Conservation (phyloP, 1,140 invertebrate genomes). For the Cyclina sinensis region DNA sequence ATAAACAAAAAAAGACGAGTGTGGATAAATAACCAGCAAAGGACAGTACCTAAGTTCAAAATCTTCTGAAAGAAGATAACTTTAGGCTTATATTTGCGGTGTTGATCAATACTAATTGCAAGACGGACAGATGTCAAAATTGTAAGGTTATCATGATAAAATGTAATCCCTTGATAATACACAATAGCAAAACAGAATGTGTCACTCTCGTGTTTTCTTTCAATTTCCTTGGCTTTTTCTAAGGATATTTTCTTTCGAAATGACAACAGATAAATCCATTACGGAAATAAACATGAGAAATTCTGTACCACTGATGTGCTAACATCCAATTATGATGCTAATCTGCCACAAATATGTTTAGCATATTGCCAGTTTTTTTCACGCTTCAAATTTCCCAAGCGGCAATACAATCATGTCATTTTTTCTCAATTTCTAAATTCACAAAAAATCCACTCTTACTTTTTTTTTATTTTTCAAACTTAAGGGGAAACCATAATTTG, state of each 20-base stretch:
- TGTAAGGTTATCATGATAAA: background rate
- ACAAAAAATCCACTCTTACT: no score
- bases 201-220: conserved; percentile 20
- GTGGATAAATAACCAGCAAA: no score
- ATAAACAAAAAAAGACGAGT: no score
- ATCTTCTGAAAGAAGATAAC: no score
- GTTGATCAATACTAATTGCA: no score
- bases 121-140: conserved; percentile 15
- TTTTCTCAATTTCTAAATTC: no score
- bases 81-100: no score
- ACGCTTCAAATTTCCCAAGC: background rate
- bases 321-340: conserved; percentile 36
- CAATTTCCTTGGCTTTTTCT: background rate
- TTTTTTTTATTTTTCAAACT: no score
- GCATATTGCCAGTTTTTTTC: conserved; percentile 4
- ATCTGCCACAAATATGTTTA: conserved; percentile 2
- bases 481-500: no score
- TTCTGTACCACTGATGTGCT: background rate
- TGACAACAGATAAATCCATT: conserved; percentile 28
- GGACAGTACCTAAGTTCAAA: no score
- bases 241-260: conserved; percentile 24
- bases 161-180: background rate
- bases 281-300: conserved; percentile 12
- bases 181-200: background rate
- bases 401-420: background rate